Percentiles rank a stretch among this genome's conserved stretches.
phyloP scores from a whole-genome alignment of 2,113 vertebrate genomes.

The Oenanthe oenanthe region DNA sequence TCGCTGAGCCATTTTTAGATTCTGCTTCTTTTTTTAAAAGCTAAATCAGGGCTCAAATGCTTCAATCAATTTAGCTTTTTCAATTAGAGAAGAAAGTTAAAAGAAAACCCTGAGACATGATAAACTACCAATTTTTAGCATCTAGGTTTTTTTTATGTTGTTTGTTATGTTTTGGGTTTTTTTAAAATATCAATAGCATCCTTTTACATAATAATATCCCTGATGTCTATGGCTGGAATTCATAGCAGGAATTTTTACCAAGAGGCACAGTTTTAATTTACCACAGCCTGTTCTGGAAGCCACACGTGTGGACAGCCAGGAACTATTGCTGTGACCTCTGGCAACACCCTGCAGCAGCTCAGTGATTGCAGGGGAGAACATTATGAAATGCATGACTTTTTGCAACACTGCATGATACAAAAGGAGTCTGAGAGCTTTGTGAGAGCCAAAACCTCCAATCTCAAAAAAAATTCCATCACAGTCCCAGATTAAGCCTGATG shows the following conservation, averaged over 20 bases:
- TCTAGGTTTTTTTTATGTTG: neutral
- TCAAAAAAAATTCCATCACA: neutral
- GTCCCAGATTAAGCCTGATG: neutral
- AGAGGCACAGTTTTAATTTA: neutral
- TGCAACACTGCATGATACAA: neutral
- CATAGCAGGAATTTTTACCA: neutral
- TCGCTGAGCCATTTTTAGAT: slow-evolving; percentile 76
- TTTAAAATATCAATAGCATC: neutral
- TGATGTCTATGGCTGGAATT: neutral
- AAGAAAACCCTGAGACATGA: slow-evolving; percentile 61
- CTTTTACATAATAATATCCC: neutral
- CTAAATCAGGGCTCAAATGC: slow-evolving; percentile 76
- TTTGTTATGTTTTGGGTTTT: neutral
- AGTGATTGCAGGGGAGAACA: neutral
- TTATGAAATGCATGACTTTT: neutral
- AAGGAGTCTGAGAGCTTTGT: neutral
- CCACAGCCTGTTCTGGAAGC: neutral
- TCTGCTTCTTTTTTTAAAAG: slow-evolving; percentile 77
- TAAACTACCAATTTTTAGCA: slow-evolving; percentile 31
- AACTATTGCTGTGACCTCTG: neutral
- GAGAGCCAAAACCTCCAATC: neutral
- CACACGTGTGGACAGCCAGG: accelerated
- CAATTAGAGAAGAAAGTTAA: slow-evolving; percentile 72
- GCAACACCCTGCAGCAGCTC: neutral
- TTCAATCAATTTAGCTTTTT: slow-evolving; percentile 75